Evolutionary conservation across 2,113 vertebrate species (phyloP), one percentile per base, ranked within the genome.

Genomic region (Apeltes quadracus): DNA sequence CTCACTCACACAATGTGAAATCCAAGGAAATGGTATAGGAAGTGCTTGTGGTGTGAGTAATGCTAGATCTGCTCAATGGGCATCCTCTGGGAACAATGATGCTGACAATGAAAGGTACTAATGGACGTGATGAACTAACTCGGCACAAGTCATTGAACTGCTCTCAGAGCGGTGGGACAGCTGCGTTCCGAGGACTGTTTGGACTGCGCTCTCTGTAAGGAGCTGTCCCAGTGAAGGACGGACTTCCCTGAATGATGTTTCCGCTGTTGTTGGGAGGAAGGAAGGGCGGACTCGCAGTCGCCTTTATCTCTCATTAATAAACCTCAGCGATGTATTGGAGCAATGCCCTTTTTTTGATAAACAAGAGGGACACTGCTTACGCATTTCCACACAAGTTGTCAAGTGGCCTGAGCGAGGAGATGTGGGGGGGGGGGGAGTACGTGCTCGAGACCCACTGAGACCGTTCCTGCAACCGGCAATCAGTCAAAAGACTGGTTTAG

Each of bases 71-170:
- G 39, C 69, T 84, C 68, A 89, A 86, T 88, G 75, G 76, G 64
- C 70, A 72, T 90, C 91, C 84, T 84, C 84, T 81, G 88, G 85
- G 90, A 90, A 75, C 88, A 89, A 90, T 89, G 75, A 84, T 68
- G 55, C 36, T 57, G 76, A 78, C 80, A 85, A 61, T 87, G 63
- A 83, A 65, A 54, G 69, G 51, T 61, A 70, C 76, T 86, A 78
- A 87, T 86, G 54, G 74, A 56, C 68, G 59, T 76, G 80, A 79
- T 68, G 82, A 81, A 81, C 72, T 61, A 32, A 12, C 72, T 70
- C 39, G 36, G 4, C 44, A 55, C 16, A 12, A 48, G 50, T 56
- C 50, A 76, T 73, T 76, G 25, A 65, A 44, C 65, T 43, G 20
- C 57, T 63, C 5, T 18, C 50, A 46, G 51, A 44, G 61, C 39